Conservation (phyloP, 2,888 invertebrate species). For the Cheilosia soror region DNA sequence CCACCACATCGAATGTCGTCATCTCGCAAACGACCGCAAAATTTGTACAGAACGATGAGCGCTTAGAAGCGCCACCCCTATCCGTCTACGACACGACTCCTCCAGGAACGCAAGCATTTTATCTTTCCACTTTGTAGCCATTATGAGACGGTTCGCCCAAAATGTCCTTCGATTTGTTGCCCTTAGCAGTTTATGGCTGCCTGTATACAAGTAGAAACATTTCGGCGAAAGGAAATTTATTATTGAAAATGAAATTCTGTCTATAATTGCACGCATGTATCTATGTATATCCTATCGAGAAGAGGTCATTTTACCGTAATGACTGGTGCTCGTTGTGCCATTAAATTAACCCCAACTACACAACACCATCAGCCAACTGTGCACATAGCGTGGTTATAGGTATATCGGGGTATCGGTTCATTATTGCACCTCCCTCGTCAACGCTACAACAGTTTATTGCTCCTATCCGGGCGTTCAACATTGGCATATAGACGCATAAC, state of each 20-base stretch:
- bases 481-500: slow-evolving; percentile 45
- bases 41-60: slow-evolving; percentile 34
- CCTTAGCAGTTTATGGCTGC: neutral
- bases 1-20: slow-evolving; percentile 59
- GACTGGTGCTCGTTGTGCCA: slow-evolving; percentile 66
- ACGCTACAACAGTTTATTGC: slow-evolving; percentile 58
- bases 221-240: slow-evolving; percentile 49
- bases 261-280: slow-evolving; percentile 32
- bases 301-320: slow-evolving; percentile 60
- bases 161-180: slow-evolving; percentile 64
- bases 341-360: slow-evolving; percentile 72
- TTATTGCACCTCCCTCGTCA: slow-evolving; percentile 13
- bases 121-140: slow-evolving; percentile 60
- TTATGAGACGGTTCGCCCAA: slow-evolving; percentile 48
- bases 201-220: neutral
- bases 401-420: slow-evolving; percentile 16
- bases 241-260: slow-evolving; percentile 53
- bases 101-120: slow-evolving; percentile 51
- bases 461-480: slow-evolving; percentile 51
- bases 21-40: slow-evolving; percentile 39
- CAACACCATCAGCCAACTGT: slow-evolving; percentile 40
- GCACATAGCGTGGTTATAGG: slow-evolving; percentile 6
- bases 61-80: slow-evolving; percentile 11
- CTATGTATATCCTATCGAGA: slow-evolving; percentile 11
- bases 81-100: neutral